A percentile compares a stretch with the other conserved stretches of the same genome.
Evolutionary conservation across 2,888 invertebrate genomes (phyloP).

Genomic region (Rotaria magnacalcarata): DNA sequence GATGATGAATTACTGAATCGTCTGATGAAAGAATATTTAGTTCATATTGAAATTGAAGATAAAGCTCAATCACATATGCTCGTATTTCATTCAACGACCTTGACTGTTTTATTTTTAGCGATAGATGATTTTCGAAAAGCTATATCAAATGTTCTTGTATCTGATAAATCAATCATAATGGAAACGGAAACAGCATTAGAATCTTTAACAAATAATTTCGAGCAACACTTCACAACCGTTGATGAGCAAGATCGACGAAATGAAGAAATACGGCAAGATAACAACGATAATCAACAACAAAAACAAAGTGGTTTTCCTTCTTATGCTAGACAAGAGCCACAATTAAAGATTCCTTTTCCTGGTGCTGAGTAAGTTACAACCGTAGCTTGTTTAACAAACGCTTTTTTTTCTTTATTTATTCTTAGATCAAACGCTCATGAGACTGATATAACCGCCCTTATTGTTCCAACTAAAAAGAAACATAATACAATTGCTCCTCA

Average conservation of each 20-base stretch:
- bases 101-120: neutral
- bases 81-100: neutral
- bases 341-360: neutral
- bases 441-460: neutral
- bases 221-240: neutral
- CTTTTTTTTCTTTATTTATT: too few relatives aligned
- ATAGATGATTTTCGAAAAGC: constrained; percentile 2
- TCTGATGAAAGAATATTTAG: constrained; percentile 24
- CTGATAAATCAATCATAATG: neutral
- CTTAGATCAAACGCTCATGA: neutral
- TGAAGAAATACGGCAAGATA: neutral
- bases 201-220: neutral
- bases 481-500: neutral
- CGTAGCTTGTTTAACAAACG: too few relatives aligned
- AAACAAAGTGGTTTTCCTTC: neutral
- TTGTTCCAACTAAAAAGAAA: neutral
- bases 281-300: neutral
- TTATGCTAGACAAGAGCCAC: neutral
- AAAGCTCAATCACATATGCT: neutral
- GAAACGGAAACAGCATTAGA: neutral
- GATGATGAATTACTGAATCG: constrained; percentile 16
- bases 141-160: neutral
- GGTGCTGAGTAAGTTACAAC: neutral
- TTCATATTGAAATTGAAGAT: constrained; percentile 20
- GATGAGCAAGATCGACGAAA: neutral